Conservation (phyloP, 2,113 vertebrate genomes). For the Gobiocypris rarus region DNA sequence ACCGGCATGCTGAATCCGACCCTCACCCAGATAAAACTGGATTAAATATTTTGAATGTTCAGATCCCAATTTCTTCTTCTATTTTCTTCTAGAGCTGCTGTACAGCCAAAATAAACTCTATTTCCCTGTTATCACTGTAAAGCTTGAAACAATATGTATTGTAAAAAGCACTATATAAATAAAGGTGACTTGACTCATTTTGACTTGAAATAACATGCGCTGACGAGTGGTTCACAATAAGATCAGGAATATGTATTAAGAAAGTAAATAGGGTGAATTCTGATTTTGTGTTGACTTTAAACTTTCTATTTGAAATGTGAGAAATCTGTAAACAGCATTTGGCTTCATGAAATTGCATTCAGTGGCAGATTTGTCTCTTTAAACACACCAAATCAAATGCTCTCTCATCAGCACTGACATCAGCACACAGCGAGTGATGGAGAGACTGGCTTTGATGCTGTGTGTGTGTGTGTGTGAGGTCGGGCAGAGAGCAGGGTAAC, state of each 20-base stretch:
- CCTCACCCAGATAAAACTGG: too few species aligned
- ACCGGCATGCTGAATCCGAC: too few species aligned
- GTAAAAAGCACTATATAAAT: too few species aligned
- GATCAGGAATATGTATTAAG: not conserved
- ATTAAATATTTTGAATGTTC: too few species aligned
- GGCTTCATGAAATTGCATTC: constrained; percentile 38
- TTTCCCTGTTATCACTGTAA: too few species aligned
- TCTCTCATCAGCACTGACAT: constrained; percentile 56
- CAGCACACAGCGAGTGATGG: constrained; percentile 62
- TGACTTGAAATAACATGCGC: not conserved
- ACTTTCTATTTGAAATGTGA: constrained; percentile 47
- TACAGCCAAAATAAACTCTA: too few species aligned
- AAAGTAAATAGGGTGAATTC: not conserved
- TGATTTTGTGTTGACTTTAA: constrained; percentile 2
- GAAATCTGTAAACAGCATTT: constrained; percentile 33
- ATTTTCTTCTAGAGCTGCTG: too few species aligned
- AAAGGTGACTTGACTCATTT: too few species aligned
- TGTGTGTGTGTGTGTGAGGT: constrained; percentile 51
- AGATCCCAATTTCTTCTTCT: too few species aligned
- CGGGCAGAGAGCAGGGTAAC: constrained; percentile 65
- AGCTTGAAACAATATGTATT: too few species aligned
- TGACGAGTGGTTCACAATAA: not conserved
- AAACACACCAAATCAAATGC: constrained; percentile 57
- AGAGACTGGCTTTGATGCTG: constrained; percentile 60
- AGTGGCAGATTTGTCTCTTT: constrained; percentile 16